phyloP scores from a whole-genome alignment of 1,140 invertebrate species.

The Pseudomyrmex dendroicus region DNA sequence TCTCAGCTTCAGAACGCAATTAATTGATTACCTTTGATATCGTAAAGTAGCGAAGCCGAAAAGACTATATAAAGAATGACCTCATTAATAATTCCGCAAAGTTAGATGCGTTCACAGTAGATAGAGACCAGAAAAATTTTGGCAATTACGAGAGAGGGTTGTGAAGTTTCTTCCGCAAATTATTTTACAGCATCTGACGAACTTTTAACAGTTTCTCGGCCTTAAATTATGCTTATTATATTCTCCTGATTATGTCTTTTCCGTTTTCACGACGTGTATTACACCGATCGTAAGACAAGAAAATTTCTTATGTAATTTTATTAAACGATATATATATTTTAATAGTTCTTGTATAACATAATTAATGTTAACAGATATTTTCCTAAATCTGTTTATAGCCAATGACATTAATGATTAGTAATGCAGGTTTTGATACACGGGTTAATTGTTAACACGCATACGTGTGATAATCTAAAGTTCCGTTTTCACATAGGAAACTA shows the following conservation, averaged over 20 bases:
- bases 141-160: slow-evolving; percentile 32
- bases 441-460: slow-evolving; percentile 26
- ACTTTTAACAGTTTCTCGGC: slow-evolving; percentile 53
- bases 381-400: slow-evolving; percentile 7
- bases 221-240: slow-evolving; percentile 26
- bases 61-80: slow-evolving; percentile 63
- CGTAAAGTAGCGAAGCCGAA: slow-evolving; percentile 64
- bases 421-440: neutral
- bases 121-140: slow-evolving; percentile 64
- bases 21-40: slow-evolving; percentile 66
- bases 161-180: slow-evolving; percentile 70
- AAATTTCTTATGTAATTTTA: slow-evolving; percentile 34
- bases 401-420: slow-evolving; percentile 33
- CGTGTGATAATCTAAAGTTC: slow-evolving; percentile 40
- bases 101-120: slow-evolving; percentile 63
- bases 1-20: slow-evolving; percentile 40
- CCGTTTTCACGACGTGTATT: neutral
- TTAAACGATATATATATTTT: slow-evolving; percentile 1
- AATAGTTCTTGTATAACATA: slow-evolving; percentile 13
- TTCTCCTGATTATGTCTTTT: slow-evolving; percentile 1
- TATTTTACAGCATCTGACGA: slow-evolving; percentile 72
- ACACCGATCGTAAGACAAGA: neutral
- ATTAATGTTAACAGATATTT: slow-evolving; percentile 47
- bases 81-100: slow-evolving; percentile 72
- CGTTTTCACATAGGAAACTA: slow-evolving; percentile 10